These are phyloP conservation scores for Bolinopsis microptera DNA, from an alignment of 37 sponge, comb jelly and placozoan species.

Conservation along the genomic window DNA sequence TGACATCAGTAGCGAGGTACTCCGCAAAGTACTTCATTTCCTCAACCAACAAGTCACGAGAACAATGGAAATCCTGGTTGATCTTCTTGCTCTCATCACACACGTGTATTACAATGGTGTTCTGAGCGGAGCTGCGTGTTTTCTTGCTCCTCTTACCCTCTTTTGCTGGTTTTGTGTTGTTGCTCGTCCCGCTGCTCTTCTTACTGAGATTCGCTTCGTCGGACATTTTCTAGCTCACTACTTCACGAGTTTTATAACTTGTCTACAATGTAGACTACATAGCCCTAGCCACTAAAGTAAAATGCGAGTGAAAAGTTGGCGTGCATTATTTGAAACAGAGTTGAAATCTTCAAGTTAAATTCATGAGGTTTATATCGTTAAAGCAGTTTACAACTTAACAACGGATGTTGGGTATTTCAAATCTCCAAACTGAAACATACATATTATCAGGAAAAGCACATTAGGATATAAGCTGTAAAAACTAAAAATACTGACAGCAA, in stretches of 20 bases:
- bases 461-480: too few species aligned
- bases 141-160: conserved; percentile 61
- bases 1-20: conserved; percentile 72
- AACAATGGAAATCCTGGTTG: conserved; percentile 81
- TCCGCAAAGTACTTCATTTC: conserved; percentile 92
- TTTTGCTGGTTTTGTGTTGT: conserved; percentile 39
- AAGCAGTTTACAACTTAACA: too few species aligned
- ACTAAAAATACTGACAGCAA: too few species aligned
- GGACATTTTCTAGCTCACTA: neutral
- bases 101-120: conserved; percentile 82
- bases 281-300: too few species aligned
- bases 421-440: too few species aligned
- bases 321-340: too few species aligned
- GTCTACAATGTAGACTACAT: too few species aligned
- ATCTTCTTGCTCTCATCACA: conserved; percentile 85
- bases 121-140: conserved; percentile 17
- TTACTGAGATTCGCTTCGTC: neutral
- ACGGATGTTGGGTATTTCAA: too few species aligned
- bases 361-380: too few species aligned
- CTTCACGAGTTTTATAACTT: neutral
- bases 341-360: too few species aligned
- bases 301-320: too few species aligned
- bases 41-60: conserved; percentile 80
- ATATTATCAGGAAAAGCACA: too few species aligned
- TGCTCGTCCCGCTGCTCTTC: neutral